Evolutionary conservation across 2,113 vertebrate species (phyloP).

Genomic region (Oncorhynchus tshawytscha): DNA sequence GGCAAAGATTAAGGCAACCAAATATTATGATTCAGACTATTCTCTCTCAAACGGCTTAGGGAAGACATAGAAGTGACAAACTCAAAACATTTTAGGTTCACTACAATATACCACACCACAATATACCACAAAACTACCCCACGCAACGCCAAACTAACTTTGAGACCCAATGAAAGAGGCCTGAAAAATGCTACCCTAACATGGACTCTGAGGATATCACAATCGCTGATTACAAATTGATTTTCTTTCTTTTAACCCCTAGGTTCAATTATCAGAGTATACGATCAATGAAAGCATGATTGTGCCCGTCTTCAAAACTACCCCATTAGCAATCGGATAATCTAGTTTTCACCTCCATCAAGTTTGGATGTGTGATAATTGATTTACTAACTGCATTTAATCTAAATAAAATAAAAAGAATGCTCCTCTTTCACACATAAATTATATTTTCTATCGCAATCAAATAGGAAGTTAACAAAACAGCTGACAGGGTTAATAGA

Average conservation of each 20-base stretch:
- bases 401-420: constrained; percentile 62
- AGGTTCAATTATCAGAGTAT: constrained; percentile 65
- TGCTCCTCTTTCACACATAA: constrained; percentile 44
- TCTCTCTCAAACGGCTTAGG: neutral
- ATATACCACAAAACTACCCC: constrained; percentile 7
- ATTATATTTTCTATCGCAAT: constrained; percentile 58
- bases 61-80: constrained; percentile 46
- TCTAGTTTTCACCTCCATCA: constrained; percentile 60
- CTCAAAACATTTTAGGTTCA: neutral
- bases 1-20: too few relatives aligned
- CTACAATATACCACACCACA: constrained; percentile 36
- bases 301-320: constrained; percentile 51
- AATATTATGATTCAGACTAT: too few relatives aligned
- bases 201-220: constrained; percentile 53
- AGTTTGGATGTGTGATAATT: constrained; percentile 67
- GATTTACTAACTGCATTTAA: constrained; percentile 73
- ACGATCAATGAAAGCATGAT: constrained; percentile 59
- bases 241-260: constrained; percentile 56
- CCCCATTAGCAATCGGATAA: constrained; percentile 30
- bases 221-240: constrained; percentile 71
- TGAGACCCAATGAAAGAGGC: constrained; percentile 10
- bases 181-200: constrained; percentile 41
- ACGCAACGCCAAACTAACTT: neutral
- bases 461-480: constrained; percentile 60
- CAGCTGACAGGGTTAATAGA: constrained; percentile 60